Base-by-base conservation (phyloP, 2,113 vertebrate genomes). In the Apodemus sylvaticus region DNA sequence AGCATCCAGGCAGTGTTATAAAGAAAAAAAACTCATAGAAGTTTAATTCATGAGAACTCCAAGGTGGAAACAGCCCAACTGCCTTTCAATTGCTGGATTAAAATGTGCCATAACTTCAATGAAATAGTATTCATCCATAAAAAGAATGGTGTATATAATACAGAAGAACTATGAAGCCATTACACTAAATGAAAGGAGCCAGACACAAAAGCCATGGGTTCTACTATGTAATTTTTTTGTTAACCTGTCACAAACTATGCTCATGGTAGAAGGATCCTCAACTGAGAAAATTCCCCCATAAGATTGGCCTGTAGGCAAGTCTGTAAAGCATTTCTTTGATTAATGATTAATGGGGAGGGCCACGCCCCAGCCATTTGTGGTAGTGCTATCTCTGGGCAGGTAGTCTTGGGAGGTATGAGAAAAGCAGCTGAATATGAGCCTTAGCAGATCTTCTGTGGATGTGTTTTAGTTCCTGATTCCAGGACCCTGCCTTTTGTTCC, bases 81-180 rank as follows among this genome's bases (percentile, higher is more conserved):
- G 58, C 73, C 34, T 94, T 68, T 68, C 22, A 62, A 79, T 16
- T 86, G 48, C 87, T 93, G 53, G 87, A 53, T 87, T 34, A 92
- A 92, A 87, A 81, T 86, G 42, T 76, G n/a, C 14, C 24, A 74
- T 24, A 34, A 4, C 93, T 68, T 70, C 17, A 89, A 74, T 45
- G 29, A 55, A 94, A 86, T 51, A 89, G 70, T 81, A 96, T 55
- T 89, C 22, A 89, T 73, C 7, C n/a, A 64, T 36, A 42, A 42
- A 85, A 96, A 89, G 36, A n/a, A 89, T 89, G 12, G 64, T 86
- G 73, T 26, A 36, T 66, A 71, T 31, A 86, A 90, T 22, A 66
- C 42, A 42, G 39, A 77, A 92, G 81, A 82, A 93, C 74, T 19
- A 58, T 71, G 20, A 45, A 94, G 81, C 68, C 58, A 62, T 34